Evolutionary conservation across 2,113 vertebrate species (phyloP).

Genomic region (Corythornis vintsioides): DNA sequence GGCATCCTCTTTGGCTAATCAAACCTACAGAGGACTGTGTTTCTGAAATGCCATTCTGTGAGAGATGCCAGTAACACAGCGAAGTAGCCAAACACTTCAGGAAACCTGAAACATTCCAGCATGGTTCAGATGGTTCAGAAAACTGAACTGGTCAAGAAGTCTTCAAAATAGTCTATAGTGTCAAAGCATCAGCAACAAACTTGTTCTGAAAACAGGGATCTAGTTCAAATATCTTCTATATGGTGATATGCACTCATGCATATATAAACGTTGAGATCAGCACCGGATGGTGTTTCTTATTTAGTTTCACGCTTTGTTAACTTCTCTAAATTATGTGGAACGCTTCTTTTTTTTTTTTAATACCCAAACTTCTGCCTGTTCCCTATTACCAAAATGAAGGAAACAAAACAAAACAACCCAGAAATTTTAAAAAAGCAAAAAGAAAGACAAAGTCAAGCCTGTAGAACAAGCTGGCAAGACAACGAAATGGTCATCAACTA

Average conservation of each 20-base stretch:
- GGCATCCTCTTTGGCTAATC: not conserved
- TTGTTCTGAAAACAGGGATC: not conserved
- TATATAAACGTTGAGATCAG: conserved; percentile 27
- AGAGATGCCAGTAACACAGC: rapidly evolving
- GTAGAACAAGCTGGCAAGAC: not conserved
- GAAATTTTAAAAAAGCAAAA: not conserved
- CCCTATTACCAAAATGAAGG: not conserved
- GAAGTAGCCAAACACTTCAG: not conserved
- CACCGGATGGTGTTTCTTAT: conserved; percentile 33
- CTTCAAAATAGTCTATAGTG: not conserved
- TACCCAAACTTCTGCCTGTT: conserved; percentile 28
- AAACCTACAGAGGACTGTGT: rapidly evolving
- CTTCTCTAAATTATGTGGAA: conserved; percentile 22
- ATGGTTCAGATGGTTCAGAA: not conserved
- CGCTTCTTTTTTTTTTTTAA: not conserved
- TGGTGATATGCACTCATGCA: not conserved
- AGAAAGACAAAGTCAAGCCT: not conserved
- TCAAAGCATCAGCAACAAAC: not conserved
- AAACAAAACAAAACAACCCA: not conserved
- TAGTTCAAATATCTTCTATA: not conserved
- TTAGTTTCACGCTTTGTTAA: conserved; percentile 40
- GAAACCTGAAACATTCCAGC: not conserved
- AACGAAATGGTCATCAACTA: not conserved
- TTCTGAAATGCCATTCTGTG: rapidly evolving
- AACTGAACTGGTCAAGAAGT: not conserved